These are phyloP conservation scores for Tortricodes alternella DNA, from an alignment of 2,888 invertebrate genomes.

Conservation along the genomic window DNA sequence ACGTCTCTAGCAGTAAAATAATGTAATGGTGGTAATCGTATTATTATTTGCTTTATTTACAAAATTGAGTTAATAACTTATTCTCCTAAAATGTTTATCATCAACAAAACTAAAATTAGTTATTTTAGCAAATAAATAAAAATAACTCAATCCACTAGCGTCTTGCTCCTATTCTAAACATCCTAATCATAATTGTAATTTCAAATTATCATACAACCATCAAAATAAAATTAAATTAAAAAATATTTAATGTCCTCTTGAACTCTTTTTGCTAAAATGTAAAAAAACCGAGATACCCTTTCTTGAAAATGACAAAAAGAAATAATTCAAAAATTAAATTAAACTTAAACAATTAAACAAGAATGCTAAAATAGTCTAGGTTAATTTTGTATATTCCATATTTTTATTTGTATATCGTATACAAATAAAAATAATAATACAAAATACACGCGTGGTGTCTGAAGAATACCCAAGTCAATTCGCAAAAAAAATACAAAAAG, in stretches of 20 bases:
- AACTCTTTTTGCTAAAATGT: neutral
- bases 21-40: too few species aligned
- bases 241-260: neutral
- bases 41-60: neutral
- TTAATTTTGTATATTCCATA: neutral
- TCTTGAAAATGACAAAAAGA: too few species aligned
- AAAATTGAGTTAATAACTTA: neutral
- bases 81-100: neutral
- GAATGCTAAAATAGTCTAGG: neutral
- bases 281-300: neutral
- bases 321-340: neutral
- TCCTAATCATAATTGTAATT: neutral
- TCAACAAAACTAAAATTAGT: neutral
- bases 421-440: neutral
- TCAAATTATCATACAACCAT: neutral
- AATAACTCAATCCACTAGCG: neutral
- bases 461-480: neutral
- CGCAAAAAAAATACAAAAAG: neutral
- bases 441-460: neutral
- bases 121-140: slow-evolving; percentile 5
- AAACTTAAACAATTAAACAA: neutral
- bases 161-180: neutral
- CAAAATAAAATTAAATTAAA: neutral
- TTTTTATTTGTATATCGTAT: too few species aligned
- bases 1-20: too few species aligned